Evolutionary conservation across 2,113 vertebrate species (phyloP), one percentile per base, ranked within the genome.

Genomic region (Rana temporaria): DNA sequence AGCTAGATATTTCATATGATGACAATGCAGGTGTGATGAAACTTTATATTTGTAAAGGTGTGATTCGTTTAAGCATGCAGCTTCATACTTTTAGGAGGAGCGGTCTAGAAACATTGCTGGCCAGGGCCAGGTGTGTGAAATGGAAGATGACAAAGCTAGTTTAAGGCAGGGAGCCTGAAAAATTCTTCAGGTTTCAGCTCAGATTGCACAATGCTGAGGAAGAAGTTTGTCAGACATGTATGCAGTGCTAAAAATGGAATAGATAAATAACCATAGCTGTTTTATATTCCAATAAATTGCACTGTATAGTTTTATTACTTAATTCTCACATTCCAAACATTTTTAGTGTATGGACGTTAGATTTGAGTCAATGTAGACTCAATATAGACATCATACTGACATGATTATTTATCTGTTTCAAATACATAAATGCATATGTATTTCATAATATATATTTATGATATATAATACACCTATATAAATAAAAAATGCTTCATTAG

Each of bases 21-120:
- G 42, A 12, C 42, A 6, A 12, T 48, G 42, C 42, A 48, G 42
- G 12, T 48, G 42, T 48, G 42, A 48, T 48, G 42, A 48, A 48
- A 48, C 69, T 53, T 53, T 70, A 12, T 53, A 55, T 55, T 24
- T 38, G 12, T 59, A 59, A 18, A 68, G 52, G 18, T 57, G 19
- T 67, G 52, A 79, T 79, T 70, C 59, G 78, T 69, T 69, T 24
- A n/a, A 79, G 66, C 65, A 79, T 55, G 66, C 60, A 59, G 78
- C 55, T 59, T 79, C 32, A 70, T 79, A 70, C 66, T 66, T 57
- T 48, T 56, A 15, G 65, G 24, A 60, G 78, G 78, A 60, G 66
- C 60, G 53, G 19, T 70, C 53, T 69, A 79, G 9, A 24, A 69
- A 32, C 65, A 60, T 24, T 67, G 62, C 76, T 67, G 52, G 32